Evolutionary conservation across 1,140 invertebrate genomes (phyloP).

Genomic region (Drosophila truncata): DNA sequence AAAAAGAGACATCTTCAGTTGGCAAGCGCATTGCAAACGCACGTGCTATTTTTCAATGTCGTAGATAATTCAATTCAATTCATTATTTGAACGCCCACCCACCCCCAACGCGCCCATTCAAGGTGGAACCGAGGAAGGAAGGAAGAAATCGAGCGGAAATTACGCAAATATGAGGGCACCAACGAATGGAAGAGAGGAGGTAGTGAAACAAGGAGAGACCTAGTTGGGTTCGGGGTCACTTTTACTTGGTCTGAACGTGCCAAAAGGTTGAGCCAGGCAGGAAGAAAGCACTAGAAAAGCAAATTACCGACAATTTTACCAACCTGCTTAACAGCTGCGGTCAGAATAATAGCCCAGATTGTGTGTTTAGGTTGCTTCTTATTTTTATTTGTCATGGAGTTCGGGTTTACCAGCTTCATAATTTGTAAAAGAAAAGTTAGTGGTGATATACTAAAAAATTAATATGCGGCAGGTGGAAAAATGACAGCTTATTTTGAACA

Average conservation of each 20-base stretch:
- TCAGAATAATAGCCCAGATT: neutral
- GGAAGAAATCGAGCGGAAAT: slow-evolving; percentile 59
- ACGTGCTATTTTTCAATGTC: slow-evolving; percentile 72
- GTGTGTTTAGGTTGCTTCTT: neutral
- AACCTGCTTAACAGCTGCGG: neutral
- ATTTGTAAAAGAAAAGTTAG: neutral
- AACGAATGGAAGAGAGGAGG: neutral
- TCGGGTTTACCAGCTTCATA: neutral
- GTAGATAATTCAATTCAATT: slow-evolving; percentile 26
- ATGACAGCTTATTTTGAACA: neutral
- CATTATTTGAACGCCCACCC: slow-evolving; percentile 9
- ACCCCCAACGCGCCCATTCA: slow-evolving; percentile 2
- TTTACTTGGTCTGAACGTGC: slow-evolving; percentile 35
- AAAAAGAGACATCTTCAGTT: slow-evolving; percentile 39
- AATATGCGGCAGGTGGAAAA: neutral
- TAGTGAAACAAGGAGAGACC: slow-evolving; percentile 8
- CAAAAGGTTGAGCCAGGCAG: slow-evolving; percentile 59
- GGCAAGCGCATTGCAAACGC: slow-evolving; percentile 61
- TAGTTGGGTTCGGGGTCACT: slow-evolving; percentile 37
- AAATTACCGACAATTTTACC: slow-evolving; percentile 70
- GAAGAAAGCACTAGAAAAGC: slow-evolving; percentile 69
- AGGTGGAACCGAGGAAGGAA: slow-evolving; percentile 55
- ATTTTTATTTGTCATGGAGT: neutral
- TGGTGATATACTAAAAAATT: neutral
- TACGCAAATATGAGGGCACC: slow-evolving; percentile 15